phyloP scores from a whole-genome alignment of 2,888 invertebrate species.

The Ceraclea dissimilis region DNA sequence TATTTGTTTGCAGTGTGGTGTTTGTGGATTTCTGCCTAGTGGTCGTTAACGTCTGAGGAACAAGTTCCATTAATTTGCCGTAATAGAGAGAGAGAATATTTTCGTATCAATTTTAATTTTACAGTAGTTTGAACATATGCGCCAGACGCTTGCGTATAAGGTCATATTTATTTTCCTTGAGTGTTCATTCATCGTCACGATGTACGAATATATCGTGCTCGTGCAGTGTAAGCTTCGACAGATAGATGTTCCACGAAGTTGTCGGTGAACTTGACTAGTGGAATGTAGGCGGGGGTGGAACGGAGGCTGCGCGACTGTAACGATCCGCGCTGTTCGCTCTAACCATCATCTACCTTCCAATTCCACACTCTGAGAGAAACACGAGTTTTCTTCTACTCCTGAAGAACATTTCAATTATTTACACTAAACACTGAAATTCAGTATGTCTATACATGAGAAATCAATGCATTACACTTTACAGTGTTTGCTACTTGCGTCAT shows the following conservation, averaged over 20 bases:
- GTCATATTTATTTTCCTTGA: not conserved
- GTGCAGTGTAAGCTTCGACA: too few relatives aligned
- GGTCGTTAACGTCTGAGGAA: too few relatives aligned
- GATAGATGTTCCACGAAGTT: too few relatives aligned
- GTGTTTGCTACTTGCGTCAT: too few relatives aligned
- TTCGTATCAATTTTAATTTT: too few relatives aligned
- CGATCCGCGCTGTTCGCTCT: slow-evolving; percentile 22
- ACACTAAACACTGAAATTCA: not conserved
- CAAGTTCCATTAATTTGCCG: too few relatives aligned
- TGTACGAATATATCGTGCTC: too few relatives aligned
- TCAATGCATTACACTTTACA: not conserved
- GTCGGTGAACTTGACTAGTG: slow-evolving; percentile 1
- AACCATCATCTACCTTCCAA: slow-evolving; percentile 6
- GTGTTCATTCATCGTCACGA: too few relatives aligned
- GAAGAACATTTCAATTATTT: slow-evolving; percentile 18
- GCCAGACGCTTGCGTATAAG: not conserved
- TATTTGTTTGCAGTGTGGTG: too few relatives aligned
- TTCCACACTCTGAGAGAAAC: not conserved
- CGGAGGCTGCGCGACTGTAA: slow-evolving; percentile 22
- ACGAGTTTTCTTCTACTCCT: slow-evolving; percentile 9
- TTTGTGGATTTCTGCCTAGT: too few relatives aligned
- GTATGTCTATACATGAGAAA: not conserved
- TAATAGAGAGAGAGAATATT: too few relatives aligned
- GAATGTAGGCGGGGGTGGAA: slow-evolving; percentile 11
- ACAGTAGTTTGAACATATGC: not conserved